Evolutionary conservation across 2,113 vertebrate species (phyloP).

Genomic region (Phrynosoma blainvillii): DNA sequence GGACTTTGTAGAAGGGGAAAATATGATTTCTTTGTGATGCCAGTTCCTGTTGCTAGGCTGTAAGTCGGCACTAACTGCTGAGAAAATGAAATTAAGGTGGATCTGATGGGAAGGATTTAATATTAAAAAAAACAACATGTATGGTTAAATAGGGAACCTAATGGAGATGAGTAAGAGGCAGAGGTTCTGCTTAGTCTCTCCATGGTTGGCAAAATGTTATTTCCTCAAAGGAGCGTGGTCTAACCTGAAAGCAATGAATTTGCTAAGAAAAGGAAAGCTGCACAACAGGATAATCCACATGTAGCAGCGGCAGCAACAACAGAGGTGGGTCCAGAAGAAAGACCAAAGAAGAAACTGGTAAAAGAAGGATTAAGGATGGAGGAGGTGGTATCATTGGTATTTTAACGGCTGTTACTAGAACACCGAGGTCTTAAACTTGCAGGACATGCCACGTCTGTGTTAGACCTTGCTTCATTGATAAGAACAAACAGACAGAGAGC

Average conservation of each 20-base stretch:
- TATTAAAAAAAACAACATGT: not conserved
- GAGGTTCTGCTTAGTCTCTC: not conserved
- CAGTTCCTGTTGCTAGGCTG: not conserved
- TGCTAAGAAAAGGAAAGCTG: not conserved
- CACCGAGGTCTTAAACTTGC: slow-evolving; percentile 33
- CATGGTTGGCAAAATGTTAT: no score
- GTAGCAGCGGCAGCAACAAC: not conserved
- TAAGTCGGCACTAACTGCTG: not conserved
- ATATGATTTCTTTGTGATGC: not conserved
- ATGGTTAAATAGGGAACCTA: not conserved
- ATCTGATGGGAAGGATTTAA: not conserved
- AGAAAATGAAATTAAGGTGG: not conserved
- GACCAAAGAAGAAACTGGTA: rapidly evolving
- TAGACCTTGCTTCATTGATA: slow-evolving; percentile 32
- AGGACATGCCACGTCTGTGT: slow-evolving; percentile 11
- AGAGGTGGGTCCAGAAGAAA: not conserved
- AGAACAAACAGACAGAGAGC: slow-evolving; percentile 14
- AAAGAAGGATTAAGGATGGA: not conserved
- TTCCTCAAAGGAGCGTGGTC: not conserved
- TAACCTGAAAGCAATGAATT: not conserved
- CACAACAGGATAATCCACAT: slow-evolving; percentile 10
- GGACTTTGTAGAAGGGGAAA: not conserved
- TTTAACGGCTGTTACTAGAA: not conserved
- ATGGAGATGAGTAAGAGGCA: not conserved
- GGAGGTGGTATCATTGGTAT: not conserved